These are phyloP conservation scores for Sinocyclocheilus anshuiensis DNA, from an alignment of 2,113 vertebrate species.

Conservation along the genomic window DNA sequence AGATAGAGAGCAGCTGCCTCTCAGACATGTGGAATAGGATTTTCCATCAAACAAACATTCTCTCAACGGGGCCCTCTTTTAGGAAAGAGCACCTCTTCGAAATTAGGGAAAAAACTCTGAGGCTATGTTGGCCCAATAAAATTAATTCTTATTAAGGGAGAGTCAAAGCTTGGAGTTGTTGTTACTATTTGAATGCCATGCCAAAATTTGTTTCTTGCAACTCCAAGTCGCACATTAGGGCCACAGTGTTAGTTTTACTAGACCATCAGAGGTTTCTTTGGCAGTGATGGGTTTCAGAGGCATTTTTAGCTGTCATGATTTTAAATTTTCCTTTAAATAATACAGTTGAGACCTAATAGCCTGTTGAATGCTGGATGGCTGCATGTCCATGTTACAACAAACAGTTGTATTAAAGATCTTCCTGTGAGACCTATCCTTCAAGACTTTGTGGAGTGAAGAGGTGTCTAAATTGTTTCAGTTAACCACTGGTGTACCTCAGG, in stretches of 20 bases:
- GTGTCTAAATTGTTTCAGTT: neutral
- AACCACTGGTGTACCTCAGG: neutral
- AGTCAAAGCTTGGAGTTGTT: slow-evolving; percentile 43
- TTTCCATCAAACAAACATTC: slow-evolving; percentile 75
- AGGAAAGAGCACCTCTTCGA: slow-evolving; percentile 57
- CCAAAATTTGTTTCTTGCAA: slow-evolving; percentile 3
- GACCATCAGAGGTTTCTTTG: slow-evolving; percentile 13
- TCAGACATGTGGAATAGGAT: slow-evolving; percentile 72
- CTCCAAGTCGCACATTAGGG: slow-evolving; percentile 13
- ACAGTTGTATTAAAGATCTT: neutral
- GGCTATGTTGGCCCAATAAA: slow-evolving; percentile 60
- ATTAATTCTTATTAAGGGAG: slow-evolving; percentile 54
- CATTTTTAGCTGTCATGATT: neutral
- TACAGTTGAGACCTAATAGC: neutral
- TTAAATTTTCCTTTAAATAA: neutral
- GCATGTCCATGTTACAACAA: neutral
- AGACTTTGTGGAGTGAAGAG: neutral
- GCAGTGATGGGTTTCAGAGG: neutral
- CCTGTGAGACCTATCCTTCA: neutral
- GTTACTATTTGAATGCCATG: neutral
- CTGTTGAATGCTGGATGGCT: neutral
- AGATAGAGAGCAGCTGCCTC: slow-evolving; percentile 75
- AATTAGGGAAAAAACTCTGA: slow-evolving; percentile 63
- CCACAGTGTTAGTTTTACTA: neutral
- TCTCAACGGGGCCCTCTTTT: slow-evolving; percentile 66